These are phyloP conservation scores for Drosophila arawakana DNA, from an alignment of 1,140 invertebrate genomes.

Conservation along the genomic window DNA sequence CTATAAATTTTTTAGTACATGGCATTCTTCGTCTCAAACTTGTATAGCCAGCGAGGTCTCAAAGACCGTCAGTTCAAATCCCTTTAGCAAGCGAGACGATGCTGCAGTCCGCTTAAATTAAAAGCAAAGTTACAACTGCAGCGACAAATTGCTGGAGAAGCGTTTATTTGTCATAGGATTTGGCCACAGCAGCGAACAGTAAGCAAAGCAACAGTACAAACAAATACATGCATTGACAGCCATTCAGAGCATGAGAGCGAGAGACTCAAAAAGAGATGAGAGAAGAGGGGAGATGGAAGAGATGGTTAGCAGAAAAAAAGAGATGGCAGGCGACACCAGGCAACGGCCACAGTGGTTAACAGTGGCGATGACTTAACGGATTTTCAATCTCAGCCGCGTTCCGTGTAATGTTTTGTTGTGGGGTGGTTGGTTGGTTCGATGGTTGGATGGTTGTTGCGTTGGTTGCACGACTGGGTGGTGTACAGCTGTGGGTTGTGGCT, in stretches of 20 bases:
- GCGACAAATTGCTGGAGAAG: constrained; percentile 69
- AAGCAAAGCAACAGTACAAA: constrained; percentile 75
- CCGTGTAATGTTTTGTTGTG: constrained; percentile 24
- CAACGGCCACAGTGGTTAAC: constrained; percentile 74
- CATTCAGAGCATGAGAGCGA: not conserved
- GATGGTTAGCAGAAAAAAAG: constrained; percentile 7
- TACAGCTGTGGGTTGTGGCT: constrained; percentile 26
- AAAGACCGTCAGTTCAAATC: constrained; percentile 34
- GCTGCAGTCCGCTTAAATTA: constrained; percentile 68
- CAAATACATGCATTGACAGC: constrained; percentile 41
- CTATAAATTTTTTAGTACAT: not conserved
- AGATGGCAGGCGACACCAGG: constrained; percentile 32
- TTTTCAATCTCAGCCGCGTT: constrained; percentile 74
- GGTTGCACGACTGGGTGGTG: not conserved
- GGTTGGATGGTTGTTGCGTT: not conserved
- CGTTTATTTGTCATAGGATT: constrained; percentile 80
- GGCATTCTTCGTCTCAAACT: not conserved
- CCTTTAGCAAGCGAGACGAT: constrained; percentile 23
- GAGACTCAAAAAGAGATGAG: constrained; percentile 15
- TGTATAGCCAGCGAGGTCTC: constrained; percentile 2
- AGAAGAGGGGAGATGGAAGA: constrained; percentile 10
- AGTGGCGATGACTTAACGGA: constrained; percentile 80
- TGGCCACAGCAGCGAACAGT: constrained; percentile 50
- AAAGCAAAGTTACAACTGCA: constrained; percentile 69
- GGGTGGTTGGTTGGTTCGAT: not conserved